Percentiles rank a stretch among this genome's conserved stretches.
phyloP scores from a whole-genome alignment of 2,113 vertebrate genomes.

The mouse (Mus musculus) region DNA sequence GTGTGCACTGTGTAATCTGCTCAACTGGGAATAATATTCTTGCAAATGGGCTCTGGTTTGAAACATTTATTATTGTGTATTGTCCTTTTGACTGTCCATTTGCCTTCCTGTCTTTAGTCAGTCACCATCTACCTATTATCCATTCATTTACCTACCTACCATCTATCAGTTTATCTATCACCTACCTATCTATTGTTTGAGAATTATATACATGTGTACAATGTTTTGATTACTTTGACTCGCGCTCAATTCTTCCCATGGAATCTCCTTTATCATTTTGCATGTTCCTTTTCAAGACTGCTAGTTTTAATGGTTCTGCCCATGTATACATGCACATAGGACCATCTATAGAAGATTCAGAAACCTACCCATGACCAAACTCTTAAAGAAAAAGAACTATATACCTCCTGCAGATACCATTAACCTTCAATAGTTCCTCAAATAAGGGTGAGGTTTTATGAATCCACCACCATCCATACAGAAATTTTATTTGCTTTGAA shows the following conservation, averaged over 20 bases:
- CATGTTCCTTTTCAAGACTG: background rate
- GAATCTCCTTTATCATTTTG: background rate
- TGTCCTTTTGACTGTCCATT: too few relatives aligned
- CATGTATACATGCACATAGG: too few relatives aligned
- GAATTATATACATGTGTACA: background rate
- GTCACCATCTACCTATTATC: background rate
- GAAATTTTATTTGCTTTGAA: background rate
- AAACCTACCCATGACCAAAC: background rate
- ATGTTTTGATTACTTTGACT: background rate
- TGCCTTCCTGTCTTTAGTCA: background rate
- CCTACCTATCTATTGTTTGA: background rate
- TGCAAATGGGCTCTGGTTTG: background rate
- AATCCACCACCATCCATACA: too few relatives aligned
- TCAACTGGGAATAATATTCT: background rate
- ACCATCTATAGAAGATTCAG: too few relatives aligned
- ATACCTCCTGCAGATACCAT: too few relatives aligned
- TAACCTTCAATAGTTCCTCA: background rate
- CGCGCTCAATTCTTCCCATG: background rate
- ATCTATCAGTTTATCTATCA: background rate
- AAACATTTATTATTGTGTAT: background rate
- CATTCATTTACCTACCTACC: background rate
- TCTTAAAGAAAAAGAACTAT: background rate
- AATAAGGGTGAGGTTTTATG: too few relatives aligned
- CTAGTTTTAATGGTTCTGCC: background rate
- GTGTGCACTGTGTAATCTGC: background rate